phyloP scores from a whole-genome alignment of 1,140 invertebrate genomes.

The Lordiphosa collinella region DNA sequence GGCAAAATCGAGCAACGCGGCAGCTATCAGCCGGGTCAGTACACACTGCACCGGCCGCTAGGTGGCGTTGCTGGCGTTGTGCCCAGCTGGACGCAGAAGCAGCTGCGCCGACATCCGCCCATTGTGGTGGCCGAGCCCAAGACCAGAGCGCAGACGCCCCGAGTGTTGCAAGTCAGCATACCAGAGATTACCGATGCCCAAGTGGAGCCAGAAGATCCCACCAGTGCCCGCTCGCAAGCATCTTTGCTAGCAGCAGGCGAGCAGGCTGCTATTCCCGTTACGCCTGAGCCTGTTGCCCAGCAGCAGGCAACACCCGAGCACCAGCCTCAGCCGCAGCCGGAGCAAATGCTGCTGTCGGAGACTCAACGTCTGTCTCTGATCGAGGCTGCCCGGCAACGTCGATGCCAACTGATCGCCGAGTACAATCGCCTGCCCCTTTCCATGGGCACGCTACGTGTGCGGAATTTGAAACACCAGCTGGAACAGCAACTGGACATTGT shows the following conservation, averaged over 20 bases:
- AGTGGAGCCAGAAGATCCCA: constrained; percentile 28
- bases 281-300: not conserved
- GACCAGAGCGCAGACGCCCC: not conserved
- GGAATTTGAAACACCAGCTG: constrained; percentile 41
- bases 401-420: constrained; percentile 34
- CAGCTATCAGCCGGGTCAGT: constrained; percentile 27
- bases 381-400: constrained; percentile 16
- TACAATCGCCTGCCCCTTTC: constrained; percentile 55
- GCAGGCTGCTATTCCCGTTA: not conserved
- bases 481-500: constrained; percentile 48
- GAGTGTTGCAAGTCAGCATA: constrained; percentile 37
- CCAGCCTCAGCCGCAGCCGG: not conserved
- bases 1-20: constrained; percentile 36
- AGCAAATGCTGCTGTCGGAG: constrained; percentile 19
- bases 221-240: constrained; percentile 4
- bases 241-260: not conserved
- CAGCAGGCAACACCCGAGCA: constrained; percentile 3
- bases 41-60: constrained; percentile 16
- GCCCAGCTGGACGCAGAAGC: constrained; percentile 6
- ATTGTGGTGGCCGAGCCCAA: not conserved
- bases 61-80: constrained; percentile 12
- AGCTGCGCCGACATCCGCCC: not conserved
- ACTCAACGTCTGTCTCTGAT: constrained; percentile 22
- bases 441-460: constrained; percentile 50
- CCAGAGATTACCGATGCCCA: constrained; percentile 54